Evolutionary conservation across 2,888 invertebrate genomes (phyloP), one percentile per base, ranked within the genome.

Genomic region (Hirtodrosophila duncani): DNA sequence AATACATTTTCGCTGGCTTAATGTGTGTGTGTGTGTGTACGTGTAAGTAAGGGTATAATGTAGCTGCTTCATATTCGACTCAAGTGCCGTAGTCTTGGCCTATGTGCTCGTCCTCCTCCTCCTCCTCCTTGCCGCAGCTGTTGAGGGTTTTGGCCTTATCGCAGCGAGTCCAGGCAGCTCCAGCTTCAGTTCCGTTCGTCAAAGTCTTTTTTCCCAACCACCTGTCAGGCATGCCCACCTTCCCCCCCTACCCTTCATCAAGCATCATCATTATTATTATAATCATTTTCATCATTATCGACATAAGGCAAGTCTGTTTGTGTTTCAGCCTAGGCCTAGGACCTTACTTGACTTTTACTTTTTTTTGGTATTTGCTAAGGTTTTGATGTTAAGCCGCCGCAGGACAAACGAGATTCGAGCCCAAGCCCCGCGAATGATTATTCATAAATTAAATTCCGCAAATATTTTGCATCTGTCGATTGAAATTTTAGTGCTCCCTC

Each of bases 391-490:
- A 37, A 37, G n/a, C n/a, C n/a, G n/a, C 45, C 45, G 17, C 29
- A 16, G 29, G 27, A 45, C 21, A 27, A 21, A 8, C 20, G 16
- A 18, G 9, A 20, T 45, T 21, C 16, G 6, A 11, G 11, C 31
- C 11, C 49, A 48, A 45, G 61, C 49, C 66, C 51, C 71, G 50
- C 49, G 53, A 63, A 52, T 51, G 41, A 29, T 64, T 63, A 78
- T 67, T 75, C 61, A 77, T 70, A 77, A 79, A 79, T 77, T 55
- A 79, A 77, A 77, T 77, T 79, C 77, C 70, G 62, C 46, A 65
- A 77, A 77, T 72, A 79, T 77, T 77, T 79, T 59, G 57, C n/a
- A n/a, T n/a, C n/a, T n/a, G 23, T 59, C 21, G 57, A 31, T 26
- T 34, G 30, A 24, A 37, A 21, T 27, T 30, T 55, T n/a, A n/a